These are phyloP conservation scores for Drosophila teissieri DNA, from an alignment of 1,140 invertebrate genomes.

Conservation along the genomic window DNA sequence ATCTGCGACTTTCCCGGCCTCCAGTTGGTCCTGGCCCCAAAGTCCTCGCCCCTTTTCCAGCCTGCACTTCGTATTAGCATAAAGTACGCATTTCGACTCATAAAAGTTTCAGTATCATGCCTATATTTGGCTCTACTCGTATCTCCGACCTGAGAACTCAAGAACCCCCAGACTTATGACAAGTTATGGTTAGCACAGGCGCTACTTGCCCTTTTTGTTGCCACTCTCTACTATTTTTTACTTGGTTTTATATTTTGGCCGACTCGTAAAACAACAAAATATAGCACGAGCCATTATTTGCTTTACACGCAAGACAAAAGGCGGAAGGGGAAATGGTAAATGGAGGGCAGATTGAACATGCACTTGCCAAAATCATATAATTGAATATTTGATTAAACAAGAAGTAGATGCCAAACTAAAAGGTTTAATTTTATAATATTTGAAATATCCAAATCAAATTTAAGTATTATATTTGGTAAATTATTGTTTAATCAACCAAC, in stretches of 20 bases:
- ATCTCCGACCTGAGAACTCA: conserved; percentile 32
- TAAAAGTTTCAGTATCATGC: conserved; percentile 74
- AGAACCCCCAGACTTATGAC: conserved; percentile 48
- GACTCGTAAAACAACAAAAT: conserved; percentile 64
- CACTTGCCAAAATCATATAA: conserved; percentile 16
- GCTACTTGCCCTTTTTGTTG: conserved; percentile 28
- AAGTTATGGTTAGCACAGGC: conserved; percentile 59
- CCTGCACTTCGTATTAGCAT: conserved; percentile 47
- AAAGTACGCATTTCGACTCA: conserved; percentile 64
- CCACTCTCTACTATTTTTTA: conserved; percentile 22
- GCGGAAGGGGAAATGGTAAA: conserved; percentile 19
- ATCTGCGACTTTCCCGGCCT: conserved; percentile 26
- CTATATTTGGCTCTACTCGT: conserved; percentile 37
- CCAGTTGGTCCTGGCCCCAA: conserved; percentile 11
- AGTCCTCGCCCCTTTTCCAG: not conserved
- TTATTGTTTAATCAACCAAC: too few species aligned
- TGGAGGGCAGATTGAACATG: conserved; percentile 34
- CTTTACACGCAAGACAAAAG: conserved; percentile 50
- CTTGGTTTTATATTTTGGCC: conserved; percentile 26
- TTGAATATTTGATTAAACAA: not conserved
- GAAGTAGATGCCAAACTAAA: too few species aligned
- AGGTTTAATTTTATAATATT: too few species aligned
- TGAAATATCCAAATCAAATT: too few species aligned
- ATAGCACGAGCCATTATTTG: conserved; percentile 51
- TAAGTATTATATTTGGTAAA: too few species aligned